These are phyloP conservation scores for Aplysina aerophoba DNA, from an alignment of 37 sponge, comb jelly and placozoan species.

Conservation along the genomic window DNA sequence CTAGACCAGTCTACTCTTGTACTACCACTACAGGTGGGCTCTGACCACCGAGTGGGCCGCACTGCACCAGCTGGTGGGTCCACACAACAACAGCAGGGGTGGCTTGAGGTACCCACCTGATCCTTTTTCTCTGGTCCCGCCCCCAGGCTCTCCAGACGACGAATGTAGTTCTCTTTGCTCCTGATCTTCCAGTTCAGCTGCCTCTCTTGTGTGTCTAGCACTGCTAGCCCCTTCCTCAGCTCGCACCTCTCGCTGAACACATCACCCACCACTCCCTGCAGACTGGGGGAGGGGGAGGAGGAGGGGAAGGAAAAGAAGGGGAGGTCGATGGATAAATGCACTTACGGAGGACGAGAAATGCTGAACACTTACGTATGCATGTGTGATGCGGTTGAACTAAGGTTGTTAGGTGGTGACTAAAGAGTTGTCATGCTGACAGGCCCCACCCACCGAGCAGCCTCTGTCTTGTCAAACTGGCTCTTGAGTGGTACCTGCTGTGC, in stretches of 20 bases:
- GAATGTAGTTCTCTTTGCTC: constrained; percentile 24
- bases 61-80: too few species aligned
- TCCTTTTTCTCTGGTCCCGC: background rate
- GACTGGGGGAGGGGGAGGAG: constrained; percentile 13
- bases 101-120: too few species aligned
- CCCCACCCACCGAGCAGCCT: constrained; percentile 43
- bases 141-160: background rate
- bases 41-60: too few species aligned
- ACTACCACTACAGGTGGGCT: too few species aligned
- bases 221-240: constrained; percentile 41
- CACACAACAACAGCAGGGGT: too few species aligned
- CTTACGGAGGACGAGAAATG: too few species aligned
- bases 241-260: constrained; percentile 35
- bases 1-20: too few species aligned
- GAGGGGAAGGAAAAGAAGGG: too few species aligned
- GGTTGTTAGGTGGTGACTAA: too few species aligned
- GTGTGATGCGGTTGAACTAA: too few species aligned
- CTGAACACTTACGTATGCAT: too few species aligned
- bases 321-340: too few species aligned
- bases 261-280: constrained; percentile 14
- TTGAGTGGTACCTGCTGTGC: constrained; percentile 26
- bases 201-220: constrained; percentile 33
- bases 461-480: constrained; percentile 27
- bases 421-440: background rate
- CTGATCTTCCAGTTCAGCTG: constrained; percentile 13